Conservation (phyloP, 2,797 vertebrate species). For the Paguma larvata region DNA sequence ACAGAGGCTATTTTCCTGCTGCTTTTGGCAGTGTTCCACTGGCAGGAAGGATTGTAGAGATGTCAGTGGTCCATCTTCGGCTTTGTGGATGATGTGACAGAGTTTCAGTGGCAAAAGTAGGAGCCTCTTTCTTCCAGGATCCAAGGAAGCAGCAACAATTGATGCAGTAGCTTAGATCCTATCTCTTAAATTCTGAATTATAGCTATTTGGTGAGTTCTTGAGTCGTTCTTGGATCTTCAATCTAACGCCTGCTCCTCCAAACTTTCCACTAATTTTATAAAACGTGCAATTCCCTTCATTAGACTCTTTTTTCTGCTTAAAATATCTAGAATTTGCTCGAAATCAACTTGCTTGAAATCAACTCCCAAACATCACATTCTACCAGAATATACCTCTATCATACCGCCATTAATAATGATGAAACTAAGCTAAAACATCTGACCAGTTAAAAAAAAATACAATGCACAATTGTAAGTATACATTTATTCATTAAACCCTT, state of each 20-base stretch:
- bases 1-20: not conserved
- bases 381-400: not conserved
- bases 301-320: not conserved
- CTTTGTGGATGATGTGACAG: not conserved
- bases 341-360: not conserved
- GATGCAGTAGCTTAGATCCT: not conserved
- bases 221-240: not conserved
- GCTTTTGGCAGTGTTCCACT: not conserved
- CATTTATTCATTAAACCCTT: not conserved
- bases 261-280: not conserved
- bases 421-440: constrained; percentile 28
- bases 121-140: not conserved
- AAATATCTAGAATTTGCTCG: not conserved
- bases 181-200: not conserved
- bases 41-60: not conserved
- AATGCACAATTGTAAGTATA: not conserved
- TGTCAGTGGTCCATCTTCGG: not conserved
- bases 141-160: not conserved
- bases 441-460: not conserved
- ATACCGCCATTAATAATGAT: not conserved
- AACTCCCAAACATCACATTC: not conserved
- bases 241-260: not conserved
- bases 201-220: not conserved
- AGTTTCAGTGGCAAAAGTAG: not conserved
- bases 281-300: not conserved